These are phyloP conservation scores for Thalassarche chlororhynchos DNA, from an alignment of 2,113 vertebrate species.

Conservation along the genomic window DNA sequence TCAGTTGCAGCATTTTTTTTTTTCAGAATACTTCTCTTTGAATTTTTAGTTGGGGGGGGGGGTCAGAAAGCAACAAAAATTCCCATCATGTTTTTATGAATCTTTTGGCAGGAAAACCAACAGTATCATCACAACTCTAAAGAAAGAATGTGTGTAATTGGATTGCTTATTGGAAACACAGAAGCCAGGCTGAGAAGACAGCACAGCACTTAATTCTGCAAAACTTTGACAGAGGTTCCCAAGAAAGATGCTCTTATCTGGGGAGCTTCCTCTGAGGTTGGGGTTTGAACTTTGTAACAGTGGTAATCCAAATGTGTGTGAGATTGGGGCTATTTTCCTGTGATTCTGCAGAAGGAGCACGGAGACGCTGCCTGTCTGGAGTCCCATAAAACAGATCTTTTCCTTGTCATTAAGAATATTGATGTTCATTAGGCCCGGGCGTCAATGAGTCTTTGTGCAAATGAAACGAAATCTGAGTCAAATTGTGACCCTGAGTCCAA, in stretches of 20 bases:
- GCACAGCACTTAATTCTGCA: not conserved
- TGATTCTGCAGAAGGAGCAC: slow-evolving; percentile 52
- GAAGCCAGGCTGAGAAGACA: not conserved
- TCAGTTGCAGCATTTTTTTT: not conserved
- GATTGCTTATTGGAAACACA: slow-evolving; percentile 52
- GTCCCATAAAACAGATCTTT: slow-evolving; percentile 85
- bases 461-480: slow-evolving; percentile 95
- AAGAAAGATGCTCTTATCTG: slow-evolving; percentile 18
- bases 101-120: slow-evolving; percentile 53
- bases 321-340: slow-evolving; percentile 28
- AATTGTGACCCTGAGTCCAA: slow-evolving; percentile 88
- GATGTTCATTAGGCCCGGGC: slow-evolving; percentile 91
- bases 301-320: not conserved
- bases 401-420: slow-evolving; percentile 93
- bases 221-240: slow-evolving; percentile 42
- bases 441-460: slow-evolving; percentile 96
- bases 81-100: slow-evolving; percentile 18
- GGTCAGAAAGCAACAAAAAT: slow-evolving; percentile 2
- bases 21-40: not conserved
- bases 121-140: slow-evolving; percentile 34
- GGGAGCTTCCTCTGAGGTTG: not conserved
- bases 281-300: not conserved
- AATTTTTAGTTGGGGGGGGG: not conserved
- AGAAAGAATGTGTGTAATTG: slow-evolving; percentile 45
- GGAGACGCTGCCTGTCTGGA: slow-evolving; percentile 74